These are phyloP conservation scores for Pyrochroa serraticornis DNA, from an alignment of 2,888 invertebrate genomes.

Conservation along the genomic window DNA sequence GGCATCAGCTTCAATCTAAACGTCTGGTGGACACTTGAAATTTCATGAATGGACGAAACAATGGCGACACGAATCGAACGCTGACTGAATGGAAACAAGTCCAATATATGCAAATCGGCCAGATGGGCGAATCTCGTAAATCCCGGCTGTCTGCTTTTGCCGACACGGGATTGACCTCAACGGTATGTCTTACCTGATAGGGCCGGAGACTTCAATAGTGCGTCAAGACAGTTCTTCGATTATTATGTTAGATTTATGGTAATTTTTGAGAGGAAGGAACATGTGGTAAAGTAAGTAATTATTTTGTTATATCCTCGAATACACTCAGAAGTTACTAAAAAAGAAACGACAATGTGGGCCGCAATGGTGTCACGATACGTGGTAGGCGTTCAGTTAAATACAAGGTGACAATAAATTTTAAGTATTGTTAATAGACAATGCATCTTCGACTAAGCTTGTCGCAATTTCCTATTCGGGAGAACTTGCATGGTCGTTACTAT, in stretches of 20 bases:
- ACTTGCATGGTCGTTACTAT: no score
- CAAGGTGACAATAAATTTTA: conserved; percentile 41
- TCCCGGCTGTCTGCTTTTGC: conserved; percentile 7
- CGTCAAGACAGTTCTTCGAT: conserved; percentile 3
- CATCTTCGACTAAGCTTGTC: neutral
- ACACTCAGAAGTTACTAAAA: neutral
- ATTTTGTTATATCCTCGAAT: neutral
- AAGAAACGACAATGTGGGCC: conserved; percentile 22
- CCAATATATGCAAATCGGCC: conserved; percentile 5
- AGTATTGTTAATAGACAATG: conserved; percentile 30
- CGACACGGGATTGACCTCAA: conserved; percentile 4
- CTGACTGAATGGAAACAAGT: neutral
- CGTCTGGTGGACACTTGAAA: no score
- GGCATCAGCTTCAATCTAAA: neutral
- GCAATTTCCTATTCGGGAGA: conserved; percentile 12
- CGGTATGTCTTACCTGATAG: conserved; percentile 8
- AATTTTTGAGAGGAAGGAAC: neutral
- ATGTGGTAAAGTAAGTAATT: neutral
- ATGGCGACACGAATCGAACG: neutral
- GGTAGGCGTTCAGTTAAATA: conserved; percentile 34
- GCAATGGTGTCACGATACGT: conserved; percentile 31
- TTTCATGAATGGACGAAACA: conserved; percentile 9
- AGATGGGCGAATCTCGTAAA: conserved; percentile 8
- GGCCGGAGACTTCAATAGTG: conserved; percentile 12
- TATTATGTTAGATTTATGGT: neutral